These are phyloP conservation scores for Cossypha caffra DNA, from an alignment of 2,797 vertebrate species.

Conservation along the genomic window DNA sequence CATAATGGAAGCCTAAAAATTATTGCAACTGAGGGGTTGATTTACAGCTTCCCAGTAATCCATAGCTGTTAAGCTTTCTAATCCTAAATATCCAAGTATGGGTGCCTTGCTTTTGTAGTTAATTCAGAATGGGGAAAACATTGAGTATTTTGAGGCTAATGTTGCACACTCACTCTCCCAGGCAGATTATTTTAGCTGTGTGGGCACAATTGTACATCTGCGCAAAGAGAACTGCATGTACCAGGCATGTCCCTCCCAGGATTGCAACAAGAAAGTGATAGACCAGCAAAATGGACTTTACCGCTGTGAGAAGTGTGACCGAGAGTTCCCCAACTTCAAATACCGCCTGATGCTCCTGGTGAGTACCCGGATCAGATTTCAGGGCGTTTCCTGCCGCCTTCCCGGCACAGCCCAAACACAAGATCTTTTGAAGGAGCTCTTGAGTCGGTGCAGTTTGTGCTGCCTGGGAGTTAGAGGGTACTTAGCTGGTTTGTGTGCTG, in stretches of 20 bases:
- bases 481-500: background rate
- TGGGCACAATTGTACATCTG: slow-evolving; percentile 90
- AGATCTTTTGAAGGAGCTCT: fast-evolving
- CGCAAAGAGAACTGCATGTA: slow-evolving; percentile 96
- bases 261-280: slow-evolving; percentile 98
- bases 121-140: background rate
- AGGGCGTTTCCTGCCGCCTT: background rate
- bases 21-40: slow-evolving; percentile 36
- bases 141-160: slow-evolving; percentile 1
- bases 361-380: slow-evolving; percentile 64
- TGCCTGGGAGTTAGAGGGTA: background rate
- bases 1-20: slow-evolving; percentile 58
- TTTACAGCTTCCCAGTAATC: slow-evolving; percentile 54
- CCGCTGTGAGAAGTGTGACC: slow-evolving; percentile 96
- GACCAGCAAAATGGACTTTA: slow-evolving; percentile 95
- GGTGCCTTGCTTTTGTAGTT: slow-evolving; percentile 20
- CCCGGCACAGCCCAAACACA: fast-evolving
- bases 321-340: slow-evolving; percentile 95
- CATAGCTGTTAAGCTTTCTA: slow-evolving; percentile 47
- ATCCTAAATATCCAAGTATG: slow-evolving; percentile 33
- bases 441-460: background rate
- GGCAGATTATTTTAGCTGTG: slow-evolving; percentile 93
- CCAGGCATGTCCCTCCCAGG: slow-evolving; percentile 92
- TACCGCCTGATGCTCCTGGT: slow-evolving; percentile 97
- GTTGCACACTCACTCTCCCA: slow-evolving; percentile 57